Conservation (phyloP, 2,113 vertebrate species). For the Psophia crepitans region DNA sequence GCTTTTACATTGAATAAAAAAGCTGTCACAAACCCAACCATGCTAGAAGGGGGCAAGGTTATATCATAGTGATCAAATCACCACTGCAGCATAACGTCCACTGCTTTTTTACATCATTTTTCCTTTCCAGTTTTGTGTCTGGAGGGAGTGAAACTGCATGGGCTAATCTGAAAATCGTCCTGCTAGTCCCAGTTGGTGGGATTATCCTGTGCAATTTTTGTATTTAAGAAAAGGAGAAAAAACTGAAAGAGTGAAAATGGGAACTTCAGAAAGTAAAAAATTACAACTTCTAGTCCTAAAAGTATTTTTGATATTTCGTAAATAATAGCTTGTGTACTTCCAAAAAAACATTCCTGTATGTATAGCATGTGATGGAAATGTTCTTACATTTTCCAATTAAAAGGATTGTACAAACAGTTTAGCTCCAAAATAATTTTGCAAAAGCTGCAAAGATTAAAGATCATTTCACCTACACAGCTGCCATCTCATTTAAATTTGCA, state of each 20-base stretch:
- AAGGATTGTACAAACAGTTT: constrained; percentile 42
- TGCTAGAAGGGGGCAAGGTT: background rate
- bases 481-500: constrained; percentile 40
- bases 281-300: background rate
- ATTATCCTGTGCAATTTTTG: background rate
- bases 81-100: accelerated
- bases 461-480: constrained; percentile 42
- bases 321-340: background rate
- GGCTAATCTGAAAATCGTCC: background rate
- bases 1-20: background rate
- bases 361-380: background rate
- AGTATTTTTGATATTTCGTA: background rate
- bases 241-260: background rate
- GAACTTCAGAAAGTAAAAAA: background rate
- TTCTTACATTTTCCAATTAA: background rate
- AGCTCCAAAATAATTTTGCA: constrained; percentile 28
- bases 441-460: constrained; percentile 56
- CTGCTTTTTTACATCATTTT: background rate
- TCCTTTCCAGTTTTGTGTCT: background rate
- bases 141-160: background rate
- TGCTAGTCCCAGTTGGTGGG: background rate
- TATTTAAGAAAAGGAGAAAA: background rate
- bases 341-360: background rate
- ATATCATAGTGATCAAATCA: background rate
- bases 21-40: background rate